phyloP scores from a whole-genome alignment of 2,797 vertebrate genomes.

The Coccyzus lansbergi region DNA sequence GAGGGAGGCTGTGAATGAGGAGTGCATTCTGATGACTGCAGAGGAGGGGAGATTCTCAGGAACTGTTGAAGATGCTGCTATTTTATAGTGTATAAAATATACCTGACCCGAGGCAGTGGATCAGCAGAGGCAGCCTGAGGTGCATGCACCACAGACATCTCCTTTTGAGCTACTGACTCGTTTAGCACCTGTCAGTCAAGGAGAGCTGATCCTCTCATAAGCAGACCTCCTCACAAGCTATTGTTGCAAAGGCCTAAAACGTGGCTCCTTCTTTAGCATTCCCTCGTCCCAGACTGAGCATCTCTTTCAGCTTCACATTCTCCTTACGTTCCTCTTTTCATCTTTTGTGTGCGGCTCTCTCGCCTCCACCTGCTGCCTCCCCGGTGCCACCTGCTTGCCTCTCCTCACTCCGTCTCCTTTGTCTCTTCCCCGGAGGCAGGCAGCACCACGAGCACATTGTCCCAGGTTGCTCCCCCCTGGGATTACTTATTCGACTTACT shows the following conservation, averaged over 20 bases:
- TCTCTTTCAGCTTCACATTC: not conserved
- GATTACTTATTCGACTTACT: not conserved
- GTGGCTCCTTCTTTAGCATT: not conserved
- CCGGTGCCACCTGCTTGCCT: conserved; percentile 13
- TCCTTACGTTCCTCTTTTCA: not conserved
- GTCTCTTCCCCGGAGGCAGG: not conserved
- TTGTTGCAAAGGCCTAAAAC: conserved; percentile 12
- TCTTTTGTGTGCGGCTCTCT: not conserved
- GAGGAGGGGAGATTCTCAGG: conserved; percentile 21
- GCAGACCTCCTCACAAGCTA: conserved; percentile 15
- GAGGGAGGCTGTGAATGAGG: conserved; percentile 31
- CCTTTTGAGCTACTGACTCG: conserved; percentile 23
- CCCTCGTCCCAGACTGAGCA: not conserved
- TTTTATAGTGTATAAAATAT: not conserved
- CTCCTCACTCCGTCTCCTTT: not conserved
- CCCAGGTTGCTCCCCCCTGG: not conserved
- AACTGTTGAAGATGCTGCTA: conserved; percentile 2
- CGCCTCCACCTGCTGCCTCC: not conserved
- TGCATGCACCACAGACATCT: not conserved
- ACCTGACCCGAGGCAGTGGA: conserved; percentile 15
- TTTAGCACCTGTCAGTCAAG: conserved; percentile 51
- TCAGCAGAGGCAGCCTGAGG: conserved; percentile 44
- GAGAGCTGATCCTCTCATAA: conserved; percentile 6
- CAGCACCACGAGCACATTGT: not conserved
- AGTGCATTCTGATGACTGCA: conserved; percentile 50